Evolutionary conservation across 2,797 vertebrate genomes (phyloP).

Genomic region (Takifugu ocellatus): DNA sequence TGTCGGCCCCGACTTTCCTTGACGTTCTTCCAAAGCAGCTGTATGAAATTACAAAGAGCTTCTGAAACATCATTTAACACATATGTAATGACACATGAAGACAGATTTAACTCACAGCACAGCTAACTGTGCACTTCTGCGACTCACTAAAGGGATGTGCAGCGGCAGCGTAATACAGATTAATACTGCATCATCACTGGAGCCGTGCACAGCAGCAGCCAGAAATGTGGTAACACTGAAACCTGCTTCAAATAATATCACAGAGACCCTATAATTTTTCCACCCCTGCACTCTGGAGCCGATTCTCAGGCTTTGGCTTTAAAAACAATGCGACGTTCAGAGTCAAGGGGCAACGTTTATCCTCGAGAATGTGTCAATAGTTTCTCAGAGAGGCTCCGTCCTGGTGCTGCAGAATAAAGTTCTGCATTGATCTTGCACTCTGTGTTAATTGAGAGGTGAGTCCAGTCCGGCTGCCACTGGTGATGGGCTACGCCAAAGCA

Average conservation of each 20-base stretch:
- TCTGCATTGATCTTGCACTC: too few species aligned
- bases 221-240: constrained; percentile 21
- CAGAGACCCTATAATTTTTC: constrained; percentile 13
- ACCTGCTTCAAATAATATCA: constrained; percentile 19
- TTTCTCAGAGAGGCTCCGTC: too few species aligned
- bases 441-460: too few species aligned
- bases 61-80: background rate
- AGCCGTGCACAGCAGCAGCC: constrained; percentile 6
- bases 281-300: constrained; percentile 4
- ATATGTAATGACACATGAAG: constrained; percentile 5
- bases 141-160: constrained; percentile 11
- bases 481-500: too few species aligned
- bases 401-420: too few species aligned
- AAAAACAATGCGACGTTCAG: too few species aligned
- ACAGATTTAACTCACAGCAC: constrained; percentile 1
- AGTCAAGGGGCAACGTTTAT: too few species aligned
- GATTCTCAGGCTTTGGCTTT: too few species aligned
- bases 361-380: too few species aligned
- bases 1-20: background rate
- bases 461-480: too few species aligned
- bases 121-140: constrained; percentile 4
- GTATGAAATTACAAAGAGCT: background rate
- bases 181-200: constrained; percentile 15
- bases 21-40: constrained; percentile 19
- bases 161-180: constrained; percentile 19